phyloP scores from a whole-genome alignment of 2,888 invertebrate species.

The Morinoia aosen region DNA sequence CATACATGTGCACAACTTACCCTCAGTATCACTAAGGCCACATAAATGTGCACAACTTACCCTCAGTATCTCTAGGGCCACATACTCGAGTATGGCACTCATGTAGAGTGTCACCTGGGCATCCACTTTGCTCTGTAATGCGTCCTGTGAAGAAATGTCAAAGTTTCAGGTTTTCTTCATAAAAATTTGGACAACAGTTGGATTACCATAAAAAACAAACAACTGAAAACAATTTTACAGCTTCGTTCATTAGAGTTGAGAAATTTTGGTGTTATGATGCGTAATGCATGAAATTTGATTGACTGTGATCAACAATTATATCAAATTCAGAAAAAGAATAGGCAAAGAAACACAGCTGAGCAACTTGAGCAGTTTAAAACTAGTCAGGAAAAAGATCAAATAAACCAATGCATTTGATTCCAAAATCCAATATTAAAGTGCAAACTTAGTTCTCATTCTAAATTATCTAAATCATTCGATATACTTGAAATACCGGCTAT shows the following conservation, averaged over 20 bases:
- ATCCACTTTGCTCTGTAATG: conserved; percentile 86
- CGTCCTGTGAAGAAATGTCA: conserved; percentile 77
- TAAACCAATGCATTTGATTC: no score
- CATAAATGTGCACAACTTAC: conserved; percentile 72
- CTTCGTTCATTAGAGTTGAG: not conserved
- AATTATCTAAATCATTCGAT: not conserved
- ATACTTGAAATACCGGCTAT: not conserved
- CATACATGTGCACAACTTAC: no score
- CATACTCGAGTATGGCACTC: conserved; percentile 94
- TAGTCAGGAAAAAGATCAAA: no score
- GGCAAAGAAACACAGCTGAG: no score
- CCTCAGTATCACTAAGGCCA: no score
- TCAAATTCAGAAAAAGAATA: no score
- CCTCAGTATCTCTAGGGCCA: conserved; percentile 94
- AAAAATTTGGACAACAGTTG: not conserved
- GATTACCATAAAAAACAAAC: not conserved
- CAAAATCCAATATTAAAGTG: no score
- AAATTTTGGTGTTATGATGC: not conserved
- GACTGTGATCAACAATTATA: not conserved
- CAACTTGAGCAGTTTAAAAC: no score
- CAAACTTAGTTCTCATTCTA: no score
- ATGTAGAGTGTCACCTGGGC: conserved; percentile 90
- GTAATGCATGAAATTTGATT: not conserved
- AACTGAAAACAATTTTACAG: not conserved
- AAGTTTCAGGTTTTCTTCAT: not conserved